Conservation (phyloP, 2,797 vertebrate species). For the Mustela erminea region DNA sequence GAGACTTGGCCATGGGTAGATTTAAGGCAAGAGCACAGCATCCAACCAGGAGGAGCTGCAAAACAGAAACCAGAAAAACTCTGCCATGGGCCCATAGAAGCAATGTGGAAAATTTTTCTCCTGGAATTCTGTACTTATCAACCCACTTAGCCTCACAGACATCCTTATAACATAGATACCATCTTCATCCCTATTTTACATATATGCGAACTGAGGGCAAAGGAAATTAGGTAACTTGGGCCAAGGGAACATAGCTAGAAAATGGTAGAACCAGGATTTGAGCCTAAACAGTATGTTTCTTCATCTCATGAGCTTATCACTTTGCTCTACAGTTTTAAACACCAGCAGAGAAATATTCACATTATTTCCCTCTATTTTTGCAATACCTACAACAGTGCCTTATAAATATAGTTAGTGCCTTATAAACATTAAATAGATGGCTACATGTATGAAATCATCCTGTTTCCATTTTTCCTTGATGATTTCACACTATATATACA, state of each 20-base stretch:
- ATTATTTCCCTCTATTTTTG: background rate
- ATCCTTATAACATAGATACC: background rate
- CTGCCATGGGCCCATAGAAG: background rate
- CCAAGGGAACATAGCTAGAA: background rate
- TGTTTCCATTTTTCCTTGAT: background rate
- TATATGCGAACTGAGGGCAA: background rate
- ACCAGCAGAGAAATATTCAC: background rate
- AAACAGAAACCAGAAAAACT: background rate
- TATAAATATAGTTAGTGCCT: background rate
- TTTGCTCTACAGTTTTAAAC: background rate
- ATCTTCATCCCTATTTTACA: background rate
- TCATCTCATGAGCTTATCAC: background rate
- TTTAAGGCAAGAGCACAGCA: background rate
- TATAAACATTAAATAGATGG: conserved; percentile 21
- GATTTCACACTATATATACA: background rate
- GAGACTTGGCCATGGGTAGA: background rate
- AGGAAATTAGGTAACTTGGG: background rate
- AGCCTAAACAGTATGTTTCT: background rate
- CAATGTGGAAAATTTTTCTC: background rate
- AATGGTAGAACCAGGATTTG: background rate
- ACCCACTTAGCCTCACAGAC: background rate
- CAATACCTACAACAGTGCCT: background rate
- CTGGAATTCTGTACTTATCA: background rate
- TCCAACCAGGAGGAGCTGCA: background rate
- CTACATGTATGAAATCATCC: background rate